phyloP scores from a whole-genome alignment of 2,888 invertebrate species.

The Diarsia brunnea region DNA sequence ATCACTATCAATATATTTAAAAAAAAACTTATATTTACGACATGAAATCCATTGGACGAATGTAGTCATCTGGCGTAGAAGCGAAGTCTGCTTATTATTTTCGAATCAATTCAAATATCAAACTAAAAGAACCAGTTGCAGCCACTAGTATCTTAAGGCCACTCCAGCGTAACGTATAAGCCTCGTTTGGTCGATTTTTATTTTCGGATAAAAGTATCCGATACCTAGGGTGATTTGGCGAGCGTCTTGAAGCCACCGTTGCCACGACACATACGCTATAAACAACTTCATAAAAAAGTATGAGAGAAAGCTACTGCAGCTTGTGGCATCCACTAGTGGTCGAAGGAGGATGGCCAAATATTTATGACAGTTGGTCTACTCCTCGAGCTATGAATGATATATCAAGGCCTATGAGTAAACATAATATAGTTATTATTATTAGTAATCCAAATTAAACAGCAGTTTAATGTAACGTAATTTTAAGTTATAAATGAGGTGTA shows the following conservation, averaged over 20 bases:
- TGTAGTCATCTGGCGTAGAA: slow-evolving; percentile 11
- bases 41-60: background rate
- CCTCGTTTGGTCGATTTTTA: slow-evolving; percentile 1
- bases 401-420: background rate
- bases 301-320: background rate
- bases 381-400: slow-evolving; percentile 14
- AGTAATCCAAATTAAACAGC: background rate
- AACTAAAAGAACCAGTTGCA: slow-evolving; percentile 6
- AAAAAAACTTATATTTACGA: background rate
- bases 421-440: background rate
- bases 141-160: background rate
- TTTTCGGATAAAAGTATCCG: slow-evolving; percentile 6
- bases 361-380: background rate
- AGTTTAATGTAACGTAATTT: background rate
- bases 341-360: background rate
- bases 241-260: background rate
- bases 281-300: slow-evolving; percentile 1
- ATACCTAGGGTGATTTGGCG: background rate
- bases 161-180: background rate
- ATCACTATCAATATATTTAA: too few relatives aligned
- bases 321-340: background rate
- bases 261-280: background rate
- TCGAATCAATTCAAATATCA: background rate
- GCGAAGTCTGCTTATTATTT: slow-evolving; percentile 32
- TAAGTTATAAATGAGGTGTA: background rate